Conservation (phyloP, 2,113 vertebrate species). For the Leucosticte australis region DNA sequence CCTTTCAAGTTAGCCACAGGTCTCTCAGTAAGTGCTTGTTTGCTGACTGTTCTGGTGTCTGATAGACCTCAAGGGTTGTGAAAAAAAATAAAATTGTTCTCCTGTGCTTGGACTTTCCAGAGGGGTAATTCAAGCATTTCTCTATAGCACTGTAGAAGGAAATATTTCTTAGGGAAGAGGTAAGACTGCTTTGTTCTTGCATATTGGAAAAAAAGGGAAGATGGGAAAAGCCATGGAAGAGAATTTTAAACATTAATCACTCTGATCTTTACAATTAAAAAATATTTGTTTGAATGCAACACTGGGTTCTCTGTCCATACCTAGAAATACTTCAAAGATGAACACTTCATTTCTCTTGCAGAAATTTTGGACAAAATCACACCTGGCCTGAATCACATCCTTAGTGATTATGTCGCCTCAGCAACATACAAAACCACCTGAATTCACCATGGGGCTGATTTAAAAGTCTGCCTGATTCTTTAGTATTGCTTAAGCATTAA, state of each 20-base stretch:
- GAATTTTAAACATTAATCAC: background rate
- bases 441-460: background rate
- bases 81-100: background rate
- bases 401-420: background rate
- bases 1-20: background rate
- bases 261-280: background rate
- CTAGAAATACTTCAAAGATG: background rate
- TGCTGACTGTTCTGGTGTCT: background rate
- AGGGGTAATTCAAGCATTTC: background rate
- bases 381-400: background rate
- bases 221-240: background rate
- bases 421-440: background rate
- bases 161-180: background rate
- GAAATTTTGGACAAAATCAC: background rate
- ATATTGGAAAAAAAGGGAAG: background rate
- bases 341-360: background rate
- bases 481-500: background rate
- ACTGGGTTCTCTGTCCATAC: background rate
- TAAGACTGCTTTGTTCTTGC: background rate
- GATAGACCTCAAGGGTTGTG: background rate
- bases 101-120: background rate
- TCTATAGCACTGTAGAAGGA: background rate
- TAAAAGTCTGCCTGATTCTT: background rate
- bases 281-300: background rate
- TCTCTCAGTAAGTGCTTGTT: background rate